phyloP scores from a whole-genome alignment of 1,140 invertebrate species.

The Tigriopus japonicus region DNA sequence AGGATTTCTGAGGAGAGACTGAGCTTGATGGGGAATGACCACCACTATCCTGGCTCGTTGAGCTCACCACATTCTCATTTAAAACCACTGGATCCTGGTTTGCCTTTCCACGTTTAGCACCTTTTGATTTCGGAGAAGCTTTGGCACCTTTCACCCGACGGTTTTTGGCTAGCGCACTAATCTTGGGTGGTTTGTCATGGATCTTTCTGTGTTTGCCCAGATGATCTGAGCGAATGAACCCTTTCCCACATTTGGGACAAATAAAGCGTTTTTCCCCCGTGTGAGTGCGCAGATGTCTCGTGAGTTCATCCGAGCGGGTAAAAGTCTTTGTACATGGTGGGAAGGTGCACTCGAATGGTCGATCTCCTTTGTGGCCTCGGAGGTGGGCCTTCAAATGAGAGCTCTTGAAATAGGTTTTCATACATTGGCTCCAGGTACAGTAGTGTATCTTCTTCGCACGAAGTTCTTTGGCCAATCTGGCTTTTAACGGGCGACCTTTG shows the following conservation, averaged over 20 bases:
- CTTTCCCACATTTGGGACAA: slow-evolving; percentile 40
- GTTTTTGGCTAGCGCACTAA: too few relatives aligned
- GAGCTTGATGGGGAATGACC: too few relatives aligned
- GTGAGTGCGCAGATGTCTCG: slow-evolving; percentile 43
- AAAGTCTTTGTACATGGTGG: slow-evolving; percentile 39
- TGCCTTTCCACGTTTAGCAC: too few relatives aligned
- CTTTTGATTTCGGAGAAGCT: too few relatives aligned
- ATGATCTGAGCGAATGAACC: slow-evolving; percentile 42
- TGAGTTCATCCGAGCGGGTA: slow-evolving; percentile 44
- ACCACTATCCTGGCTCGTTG: too few relatives aligned
- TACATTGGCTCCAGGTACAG: not conserved
- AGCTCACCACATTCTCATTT: too few relatives aligned
- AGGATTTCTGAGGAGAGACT: too few relatives aligned
- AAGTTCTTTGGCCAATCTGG: too few relatives aligned
- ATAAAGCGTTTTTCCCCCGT: slow-evolving; percentile 44
- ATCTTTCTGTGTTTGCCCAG: slow-evolving; percentile 18
- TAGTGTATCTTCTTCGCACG: not conserved
- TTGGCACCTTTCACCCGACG: too few relatives aligned
- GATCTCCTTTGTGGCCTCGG: slow-evolving; percentile 25
- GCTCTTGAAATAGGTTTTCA: not conserved
- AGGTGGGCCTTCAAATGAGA: not conserved
- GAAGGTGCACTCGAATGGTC: slow-evolving; percentile 37
- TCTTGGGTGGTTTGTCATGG: not conserved
- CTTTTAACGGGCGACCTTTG: too few relatives aligned
- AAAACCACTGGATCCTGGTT: too few relatives aligned